phyloP scores from a whole-genome alignment of 1,140 invertebrate species.

The Leptoteleia sp. region DNA sequence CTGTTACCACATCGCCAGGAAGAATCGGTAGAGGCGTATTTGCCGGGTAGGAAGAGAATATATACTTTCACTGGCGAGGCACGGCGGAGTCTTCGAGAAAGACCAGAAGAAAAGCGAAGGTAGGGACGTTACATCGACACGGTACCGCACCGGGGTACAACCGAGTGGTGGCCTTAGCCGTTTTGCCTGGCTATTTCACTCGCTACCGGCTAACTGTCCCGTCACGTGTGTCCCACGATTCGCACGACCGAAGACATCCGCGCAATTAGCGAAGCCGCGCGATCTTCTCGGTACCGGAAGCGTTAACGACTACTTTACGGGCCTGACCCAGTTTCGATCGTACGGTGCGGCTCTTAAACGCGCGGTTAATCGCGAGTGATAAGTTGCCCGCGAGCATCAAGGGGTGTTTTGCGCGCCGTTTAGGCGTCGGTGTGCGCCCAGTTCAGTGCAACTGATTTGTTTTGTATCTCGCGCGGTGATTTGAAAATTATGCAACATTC shows the following conservation, averaged over 20 bases:
- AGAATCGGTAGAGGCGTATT: conserved; percentile 67
- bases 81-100: conserved; percentile 71
- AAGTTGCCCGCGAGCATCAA: not conserved
- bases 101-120: conserved; percentile 70
- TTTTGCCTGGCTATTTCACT: conserved; percentile 60
- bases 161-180: conserved; percentile 58
- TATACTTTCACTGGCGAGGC: conserved; percentile 79
- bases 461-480: not conserved
- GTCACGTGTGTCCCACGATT: conserved; percentile 35
- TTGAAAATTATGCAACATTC: too few relatives aligned
- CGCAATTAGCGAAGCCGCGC: not conserved
- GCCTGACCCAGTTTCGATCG: not conserved
- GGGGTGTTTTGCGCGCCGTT: not conserved
- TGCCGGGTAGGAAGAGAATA: conserved; percentile 76
- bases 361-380: not conserved
- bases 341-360: not conserved
- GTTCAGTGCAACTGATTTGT: not conserved
- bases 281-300: not conserved
- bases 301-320: not conserved
- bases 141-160: conserved; percentile 69
- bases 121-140: conserved; percentile 70
- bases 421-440: not conserved
- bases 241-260: not conserved
- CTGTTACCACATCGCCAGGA: conserved; percentile 71
- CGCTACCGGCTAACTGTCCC: conserved; percentile 54